A percentile compares a stretch with the other conserved stretches of the same genome.
These are phyloP conservation scores for Macrostomum lignano DNA, from an alignment of 1,140 invertebrate genomes.

Conservation along the genomic window DNA sequence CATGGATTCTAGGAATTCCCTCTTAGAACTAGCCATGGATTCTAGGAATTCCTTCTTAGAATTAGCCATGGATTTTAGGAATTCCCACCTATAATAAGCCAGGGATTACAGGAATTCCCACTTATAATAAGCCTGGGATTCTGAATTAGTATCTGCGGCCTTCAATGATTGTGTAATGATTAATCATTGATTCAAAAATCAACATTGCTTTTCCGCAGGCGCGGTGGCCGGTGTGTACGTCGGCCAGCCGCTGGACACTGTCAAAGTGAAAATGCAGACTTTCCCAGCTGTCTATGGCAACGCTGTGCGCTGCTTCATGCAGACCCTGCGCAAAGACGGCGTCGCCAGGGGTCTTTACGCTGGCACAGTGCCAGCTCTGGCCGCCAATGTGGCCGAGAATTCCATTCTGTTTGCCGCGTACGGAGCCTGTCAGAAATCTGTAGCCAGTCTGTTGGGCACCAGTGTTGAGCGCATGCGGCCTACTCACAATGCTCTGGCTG, in stretches of 20 bases:
- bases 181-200: no score
- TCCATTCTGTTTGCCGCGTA: constrained; percentile 66
- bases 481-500: constrained; percentile 57
- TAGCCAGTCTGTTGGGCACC: constrained; percentile 7
- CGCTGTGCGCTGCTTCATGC: constrained; percentile 51
- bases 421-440: neutral
- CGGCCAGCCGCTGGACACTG: constrained; percentile 74
- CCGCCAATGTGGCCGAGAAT: constrained; percentile 86
- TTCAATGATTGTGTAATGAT: no score
- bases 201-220: no score
- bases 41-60: no score
- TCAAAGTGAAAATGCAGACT: constrained; percentile 79
- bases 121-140: no score
- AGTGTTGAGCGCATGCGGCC: constrained; percentile 21
- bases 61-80: no score
- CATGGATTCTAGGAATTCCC: no score
- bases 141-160: no score
- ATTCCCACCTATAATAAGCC: no score
- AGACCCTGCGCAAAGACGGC: constrained; percentile 31
- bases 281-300: constrained; percentile 59
- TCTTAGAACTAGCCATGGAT: no score
- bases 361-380: constrained; percentile 50
- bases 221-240: constrained; percentile 68
- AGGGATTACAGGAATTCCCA: no score
- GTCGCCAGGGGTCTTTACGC: constrained; percentile 57